Evolutionary conservation across 2,888 invertebrate species (phyloP), one percentile per base, ranked within the genome.

Genomic region (Melieria picta): DNA sequence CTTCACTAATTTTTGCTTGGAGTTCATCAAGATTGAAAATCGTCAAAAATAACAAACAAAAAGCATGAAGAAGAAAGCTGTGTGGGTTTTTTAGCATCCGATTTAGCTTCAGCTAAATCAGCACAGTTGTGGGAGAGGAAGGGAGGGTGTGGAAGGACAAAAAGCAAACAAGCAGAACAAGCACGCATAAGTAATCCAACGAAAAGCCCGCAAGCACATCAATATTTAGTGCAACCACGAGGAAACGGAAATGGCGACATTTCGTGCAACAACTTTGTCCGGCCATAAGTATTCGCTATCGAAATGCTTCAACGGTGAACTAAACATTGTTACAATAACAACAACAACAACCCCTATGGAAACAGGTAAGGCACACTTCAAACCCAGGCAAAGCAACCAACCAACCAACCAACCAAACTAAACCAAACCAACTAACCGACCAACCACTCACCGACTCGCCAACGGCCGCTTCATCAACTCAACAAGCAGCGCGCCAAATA

Each of bases 181-280:
- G 50, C 50, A 50, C 50, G 69, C 70, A 65, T 58, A 65, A 60
- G 56, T 55, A 61, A 58, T 60, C 30, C 55, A 50, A 52, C 42
- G 42, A 60, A 62, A 45, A 58, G 45, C 60, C 65, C 65, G 60
- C 63, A 62, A 72, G 71, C 71, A 67, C 62, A 48, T 63, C 67
- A 67, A 72, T 67, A 72, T 72, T 72, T 67, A 72, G 71, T 67
- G 66, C 71, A 72, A 63, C 67, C 71, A 46, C 57, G 69, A 69
- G 57, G 62, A 82, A 73, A 77, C 78, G 81, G 82, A 82, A 81
- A 81, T 82, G 80, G 81, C 81, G 81, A 81, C 82, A 81, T 82
- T 82, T 80, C 82, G 81, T 82, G 81, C 77, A 81, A 82, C 80
- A 66, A 66, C 65, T 62, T 66, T 67, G 67, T 55, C 62, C 55